Conservation (phyloP, 2,113 vertebrate species). For the Carassius auratus region DNA sequence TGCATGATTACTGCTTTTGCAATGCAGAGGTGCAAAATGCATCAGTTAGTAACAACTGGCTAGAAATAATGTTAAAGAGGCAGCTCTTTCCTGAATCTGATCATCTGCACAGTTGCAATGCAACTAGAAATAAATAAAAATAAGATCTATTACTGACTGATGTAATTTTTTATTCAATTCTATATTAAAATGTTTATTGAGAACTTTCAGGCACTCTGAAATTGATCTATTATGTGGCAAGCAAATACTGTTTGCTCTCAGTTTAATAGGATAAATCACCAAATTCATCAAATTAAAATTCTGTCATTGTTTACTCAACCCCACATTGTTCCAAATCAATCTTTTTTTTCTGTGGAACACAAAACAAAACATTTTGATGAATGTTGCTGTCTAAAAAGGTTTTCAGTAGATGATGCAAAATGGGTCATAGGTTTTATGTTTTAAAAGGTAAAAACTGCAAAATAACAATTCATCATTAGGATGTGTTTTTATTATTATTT, state of each 20-base stretch:
- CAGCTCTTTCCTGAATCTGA: background rate
- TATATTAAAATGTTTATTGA: background rate
- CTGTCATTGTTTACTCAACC: background rate
- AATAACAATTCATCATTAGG: too few species aligned
- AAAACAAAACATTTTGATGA: background rate
- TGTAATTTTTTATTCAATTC: background rate
- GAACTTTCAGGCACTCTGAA: background rate
- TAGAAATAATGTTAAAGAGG: background rate
- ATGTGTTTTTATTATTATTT: too few species aligned
- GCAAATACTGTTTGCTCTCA: background rate
- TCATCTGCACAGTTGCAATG: background rate
- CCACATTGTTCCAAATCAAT: background rate
- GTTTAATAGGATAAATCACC: background rate
- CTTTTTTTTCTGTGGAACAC: background rate
- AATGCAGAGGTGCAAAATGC: background rate
- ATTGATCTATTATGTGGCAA: background rate
- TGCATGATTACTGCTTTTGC: background rate
- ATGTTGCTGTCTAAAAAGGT: background rate
- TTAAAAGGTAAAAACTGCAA: background rate
- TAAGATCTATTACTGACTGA: background rate
- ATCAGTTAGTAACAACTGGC: background rate
- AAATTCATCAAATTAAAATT: background rate
- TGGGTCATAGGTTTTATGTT: background rate
- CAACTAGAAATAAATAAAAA: background rate
- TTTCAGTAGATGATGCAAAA: background rate